Percentiles rank a stretch among this genome's conserved stretches.
These are phyloP conservation scores for Dromaius novaehollandiae DNA, from an alignment of 2,113 vertebrate genomes.

Conservation along the genomic window DNA sequence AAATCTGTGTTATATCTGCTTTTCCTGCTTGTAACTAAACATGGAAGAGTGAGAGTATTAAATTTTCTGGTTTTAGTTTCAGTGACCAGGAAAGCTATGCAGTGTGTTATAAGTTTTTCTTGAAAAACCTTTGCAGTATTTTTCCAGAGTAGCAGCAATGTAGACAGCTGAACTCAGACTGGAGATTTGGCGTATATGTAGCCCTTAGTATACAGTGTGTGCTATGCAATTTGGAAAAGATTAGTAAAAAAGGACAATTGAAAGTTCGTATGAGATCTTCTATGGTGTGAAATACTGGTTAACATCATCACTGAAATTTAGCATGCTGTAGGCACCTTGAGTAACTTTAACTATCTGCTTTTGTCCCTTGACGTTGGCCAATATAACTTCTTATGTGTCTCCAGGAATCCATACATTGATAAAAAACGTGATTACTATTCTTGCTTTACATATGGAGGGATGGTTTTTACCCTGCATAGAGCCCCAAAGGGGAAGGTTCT, in stretches of 20 bases:
- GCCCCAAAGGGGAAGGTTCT: neutral
- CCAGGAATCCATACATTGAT: neutral
- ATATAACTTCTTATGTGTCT: neutral
- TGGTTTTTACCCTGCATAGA: neutral
- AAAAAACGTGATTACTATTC: neutral
- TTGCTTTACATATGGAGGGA: neutral
- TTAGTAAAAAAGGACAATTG: conserved; percentile 13
- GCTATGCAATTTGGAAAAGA: conserved; percentile 59
- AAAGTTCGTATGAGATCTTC: conserved; percentile 36
- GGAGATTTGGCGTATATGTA: neutral
- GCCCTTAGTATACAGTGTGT: neutral
- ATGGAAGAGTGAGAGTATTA: neutral
- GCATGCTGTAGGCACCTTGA: neutral
- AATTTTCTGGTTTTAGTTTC: neutral
- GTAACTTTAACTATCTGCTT: neutral
- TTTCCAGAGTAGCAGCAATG: conserved; percentile 38
- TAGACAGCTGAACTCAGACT: conserved; percentile 43
- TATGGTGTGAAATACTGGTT: conserved; percentile 49
- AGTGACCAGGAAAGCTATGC: neutral
- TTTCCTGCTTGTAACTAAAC: neutral
- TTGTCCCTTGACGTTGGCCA: neutral
- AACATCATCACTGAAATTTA: conserved; percentile 37
- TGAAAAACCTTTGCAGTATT: neutral
- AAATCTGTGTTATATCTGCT: neutral
- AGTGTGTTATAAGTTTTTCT: neutral